Base-by-base conservation (phyloP, 2,113 vertebrate species). In the Ceyx margarethae region DNA sequence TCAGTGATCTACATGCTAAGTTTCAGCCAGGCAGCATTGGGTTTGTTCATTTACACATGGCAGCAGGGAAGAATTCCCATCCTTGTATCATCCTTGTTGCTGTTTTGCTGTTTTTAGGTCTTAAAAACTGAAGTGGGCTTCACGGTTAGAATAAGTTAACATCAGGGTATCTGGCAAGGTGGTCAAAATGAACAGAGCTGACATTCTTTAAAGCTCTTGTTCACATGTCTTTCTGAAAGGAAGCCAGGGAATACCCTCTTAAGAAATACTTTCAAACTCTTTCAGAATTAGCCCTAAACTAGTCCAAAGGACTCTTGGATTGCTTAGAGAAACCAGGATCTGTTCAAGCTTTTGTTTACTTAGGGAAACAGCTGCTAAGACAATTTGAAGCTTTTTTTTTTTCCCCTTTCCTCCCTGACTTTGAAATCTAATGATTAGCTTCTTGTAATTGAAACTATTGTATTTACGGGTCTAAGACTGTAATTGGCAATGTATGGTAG, bases 321-420 rank as follows among this genome's bases (percentile, higher is more conserved):
- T 79, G 71, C 64, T 40, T 79, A 25, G 42, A 94, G 85, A 66
- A 76, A 37, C n/a, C 6, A 3, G 46, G 57, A 48, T 85, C 56
- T 67, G 15, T 85, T 74, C 29, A 71, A 45, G 72, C 80, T 90
- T 89, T 89, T 94, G 88, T 92, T 89, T 81, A 43, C 56, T 42
- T 45, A 5, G 11, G 77, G 72, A 94, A 91, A 62, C 78, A 91
- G 72, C 81, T 93, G 89, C 61, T 48, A 85, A 80, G 19, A 69
- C 40, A 37, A 89, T 94, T 74, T 16, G 13, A 77, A 69, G 31
- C 13, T 1, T 16, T n/a, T 45, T 28, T 29, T 61, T 56, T 56
- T 56, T 56, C 46, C 69, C 66, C 45, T 13, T 33, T 4, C 13
- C 2, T 65, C 25, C 10, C 12, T 43, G 33, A 45, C 35, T 94